Conservation (phyloP, 2,797 vertebrate species). For the Mastacembelus armatus region DNA sequence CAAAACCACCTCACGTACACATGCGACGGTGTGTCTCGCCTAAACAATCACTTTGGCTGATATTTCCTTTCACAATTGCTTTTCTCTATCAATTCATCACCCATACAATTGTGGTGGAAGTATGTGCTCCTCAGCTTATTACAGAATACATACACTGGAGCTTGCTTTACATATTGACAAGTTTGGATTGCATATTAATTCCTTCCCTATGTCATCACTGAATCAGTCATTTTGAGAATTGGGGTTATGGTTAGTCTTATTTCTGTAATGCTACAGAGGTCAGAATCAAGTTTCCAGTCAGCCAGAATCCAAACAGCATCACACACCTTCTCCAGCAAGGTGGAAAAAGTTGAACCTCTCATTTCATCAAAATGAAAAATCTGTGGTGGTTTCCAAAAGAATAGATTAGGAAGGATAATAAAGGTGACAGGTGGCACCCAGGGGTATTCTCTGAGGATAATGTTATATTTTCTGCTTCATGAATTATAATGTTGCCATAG, state of each 20-base stretch:
- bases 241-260: not conserved
- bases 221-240: conserved; percentile 16
- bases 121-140: conserved; percentile 29
- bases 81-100: conserved; percentile 46
- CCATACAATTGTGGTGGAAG: conserved; percentile 23
- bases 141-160: conserved; percentile 8
- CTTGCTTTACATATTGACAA: conserved; percentile 57
- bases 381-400: conserved; percentile 25
- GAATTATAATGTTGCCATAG: conserved; percentile 30
- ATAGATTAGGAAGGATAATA: conserved; percentile 50
- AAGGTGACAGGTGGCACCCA: conserved; percentile 45
- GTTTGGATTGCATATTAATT: not conserved
- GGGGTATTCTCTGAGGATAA: conserved; percentile 45
- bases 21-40: not conserved
- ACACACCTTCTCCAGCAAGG: conserved; percentile 1
- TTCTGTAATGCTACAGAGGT: not conserved
- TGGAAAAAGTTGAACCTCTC: conserved; percentile 20
- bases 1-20: conserved; percentile 34
- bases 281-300: not conserved
- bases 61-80: conserved; percentile 39
- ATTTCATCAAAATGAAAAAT: conserved; percentile 42
- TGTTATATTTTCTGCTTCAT: conserved; percentile 38
- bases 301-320: not conserved
- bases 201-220: conserved; percentile 7
- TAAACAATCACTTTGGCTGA: conserved; percentile 48